phyloP scores from a whole-genome alignment of 2,113 vertebrate species.

The Trogon surrucura region DNA sequence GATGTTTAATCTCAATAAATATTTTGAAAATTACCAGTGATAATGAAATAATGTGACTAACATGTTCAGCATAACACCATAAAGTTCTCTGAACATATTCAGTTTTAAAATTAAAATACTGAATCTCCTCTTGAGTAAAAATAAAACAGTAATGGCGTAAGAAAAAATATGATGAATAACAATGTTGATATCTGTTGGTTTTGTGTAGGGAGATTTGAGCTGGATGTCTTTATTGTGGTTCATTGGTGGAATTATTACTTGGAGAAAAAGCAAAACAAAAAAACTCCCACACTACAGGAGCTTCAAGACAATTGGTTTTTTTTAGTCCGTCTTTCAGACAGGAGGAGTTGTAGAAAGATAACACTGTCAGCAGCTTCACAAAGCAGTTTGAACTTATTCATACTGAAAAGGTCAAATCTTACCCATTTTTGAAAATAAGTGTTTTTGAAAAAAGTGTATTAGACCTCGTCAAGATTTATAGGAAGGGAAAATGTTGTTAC shows the following conservation, averaged over 20 bases:
- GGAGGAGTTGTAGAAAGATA: not conserved
- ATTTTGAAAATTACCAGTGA: not conserved
- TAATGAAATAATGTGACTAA: not conserved
- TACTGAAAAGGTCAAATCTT: not conserved
- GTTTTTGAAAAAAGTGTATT: not conserved
- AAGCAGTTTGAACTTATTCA: not conserved
- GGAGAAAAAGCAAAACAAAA: not conserved
- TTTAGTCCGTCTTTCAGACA: not conserved
- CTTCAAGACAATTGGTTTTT: not conserved
- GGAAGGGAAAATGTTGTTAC: not conserved
- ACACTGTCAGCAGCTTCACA: not conserved
- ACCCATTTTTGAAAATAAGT: not conserved
- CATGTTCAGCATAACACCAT: not conserved
- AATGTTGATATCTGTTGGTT: not conserved
- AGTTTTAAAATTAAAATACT: constrained; percentile 4
- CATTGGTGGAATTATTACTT: not conserved
- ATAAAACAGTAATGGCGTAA: not conserved
- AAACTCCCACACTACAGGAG: not conserved
- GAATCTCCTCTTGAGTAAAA: not conserved
- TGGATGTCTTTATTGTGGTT: not conserved
- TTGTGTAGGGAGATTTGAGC: not conserved
- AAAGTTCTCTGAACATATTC: not conserved
- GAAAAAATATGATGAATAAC: not conserved
- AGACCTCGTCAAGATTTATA: not conserved
- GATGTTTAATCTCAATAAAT: not conserved